Base-by-base conservation (phyloP, 1,140 invertebrate genomes). In the Caenorhabditis briggsae region DNA sequence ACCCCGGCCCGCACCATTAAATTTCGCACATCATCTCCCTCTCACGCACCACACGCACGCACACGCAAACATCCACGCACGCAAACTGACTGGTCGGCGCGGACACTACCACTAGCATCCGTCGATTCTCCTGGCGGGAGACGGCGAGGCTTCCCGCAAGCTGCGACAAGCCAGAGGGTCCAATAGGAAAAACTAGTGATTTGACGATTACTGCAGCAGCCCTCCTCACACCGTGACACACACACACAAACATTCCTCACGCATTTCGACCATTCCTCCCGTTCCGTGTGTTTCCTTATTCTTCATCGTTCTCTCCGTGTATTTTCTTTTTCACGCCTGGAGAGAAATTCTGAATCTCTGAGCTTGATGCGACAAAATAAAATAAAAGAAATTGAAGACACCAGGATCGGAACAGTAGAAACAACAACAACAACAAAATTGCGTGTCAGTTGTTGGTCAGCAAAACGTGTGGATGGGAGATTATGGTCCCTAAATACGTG, bases 21-120 rank as follows among this genome's bases (percentile, higher is more conserved):
- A 78, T 78, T 78, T 78, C 70, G 46, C 1, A 33, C 70, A 78
- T 78, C 70, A 78, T 70, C 65, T 70, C 65, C 43, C n/a, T 23
- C 70, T 50, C 70, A 78, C 70, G 70, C 46, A 78, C 70, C 70
- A 78, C 70, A 78, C 70, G 70, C 70, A 48, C 70, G n/a, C 46
- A 78, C 70, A 78, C 70, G 70, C 70, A 78, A 78, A 78, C 64
- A 70, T 70, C 5, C 70, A 78, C 70, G 70, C 70, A 78, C 70
- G 70, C 70, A 78, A 48, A 78, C 70, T 78, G 70, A 78, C 70
- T 78, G 46, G 70, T 78, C 70, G 70, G 9, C 9, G 3, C 5
- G 8, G 12, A 78, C 50, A 78, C 70, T 78, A 46, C 70, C 70
- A 46, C 70, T 46, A 53, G 33, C 33, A 33, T 33, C 33, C 33